phyloP scores from a whole-genome alignment of 2,888 invertebrate genomes.

The Melanargia galathea region DNA sequence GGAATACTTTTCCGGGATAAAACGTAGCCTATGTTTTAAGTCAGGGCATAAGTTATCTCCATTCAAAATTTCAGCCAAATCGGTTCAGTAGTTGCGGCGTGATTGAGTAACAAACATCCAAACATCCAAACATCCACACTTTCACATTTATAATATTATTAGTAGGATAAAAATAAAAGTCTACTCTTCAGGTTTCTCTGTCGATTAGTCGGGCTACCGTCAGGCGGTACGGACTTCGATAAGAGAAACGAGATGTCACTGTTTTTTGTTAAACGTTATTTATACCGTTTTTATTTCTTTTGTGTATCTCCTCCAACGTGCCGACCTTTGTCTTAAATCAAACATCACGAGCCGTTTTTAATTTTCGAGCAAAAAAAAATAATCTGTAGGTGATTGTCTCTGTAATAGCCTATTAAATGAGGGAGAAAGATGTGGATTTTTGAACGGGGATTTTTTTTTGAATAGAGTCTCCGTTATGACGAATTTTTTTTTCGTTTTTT shows the following conservation, averaged over 20 bases:
- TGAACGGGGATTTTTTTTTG: constrained; percentile 8
- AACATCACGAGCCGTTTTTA: constrained; percentile 57
- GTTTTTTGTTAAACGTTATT: constrained; percentile 80
- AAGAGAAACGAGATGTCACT: constrained; percentile 77
- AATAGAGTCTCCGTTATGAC: neutral
- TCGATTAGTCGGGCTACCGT: constrained; percentile 54
- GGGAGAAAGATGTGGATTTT: constrained; percentile 27
- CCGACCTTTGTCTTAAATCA: constrained; percentile 71
- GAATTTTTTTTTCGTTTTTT: too few relatives aligned
- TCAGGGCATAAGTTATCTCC: too few relatives aligned
- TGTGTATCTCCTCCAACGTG: constrained; percentile 52
- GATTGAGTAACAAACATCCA: too few relatives aligned
- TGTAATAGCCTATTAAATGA: constrained; percentile 34
- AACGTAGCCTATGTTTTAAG: too few relatives aligned
- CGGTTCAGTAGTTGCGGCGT: too few relatives aligned
- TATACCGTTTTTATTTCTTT: constrained; percentile 66
- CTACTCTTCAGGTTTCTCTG: constrained; percentile 54
- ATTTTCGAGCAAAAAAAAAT: constrained; percentile 49
- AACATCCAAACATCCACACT: too few relatives aligned
- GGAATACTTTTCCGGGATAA: too few relatives aligned
- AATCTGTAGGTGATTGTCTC: constrained; percentile 33
- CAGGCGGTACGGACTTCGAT: constrained; percentile 54
- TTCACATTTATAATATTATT: too few relatives aligned
- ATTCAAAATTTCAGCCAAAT: too few relatives aligned
- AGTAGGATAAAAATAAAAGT: neutral